These are phyloP conservation scores for Psococerastis gibbosa DNA, from an alignment of 2,888 invertebrate species.

Conservation along the genomic window DNA sequence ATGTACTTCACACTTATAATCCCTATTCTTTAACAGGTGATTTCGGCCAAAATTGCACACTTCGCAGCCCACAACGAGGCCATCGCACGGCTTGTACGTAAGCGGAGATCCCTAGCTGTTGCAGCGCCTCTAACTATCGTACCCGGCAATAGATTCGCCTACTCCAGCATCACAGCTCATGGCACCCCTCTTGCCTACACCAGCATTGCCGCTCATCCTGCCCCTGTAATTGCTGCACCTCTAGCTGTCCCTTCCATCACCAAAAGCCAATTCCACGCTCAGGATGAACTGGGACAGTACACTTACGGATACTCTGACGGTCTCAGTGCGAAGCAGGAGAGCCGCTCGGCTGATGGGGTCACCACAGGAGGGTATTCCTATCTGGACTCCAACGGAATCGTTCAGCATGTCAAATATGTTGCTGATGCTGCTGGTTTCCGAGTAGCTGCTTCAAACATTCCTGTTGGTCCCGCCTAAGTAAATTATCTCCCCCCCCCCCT, in stretches of 20 bases:
- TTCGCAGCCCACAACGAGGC: conserved; percentile 25
- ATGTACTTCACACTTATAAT: too few relatives aligned
- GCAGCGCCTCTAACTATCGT: conserved; percentile 18
- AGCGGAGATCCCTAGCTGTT: conserved; percentile 21
- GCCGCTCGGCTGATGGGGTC: conserved; percentile 25
- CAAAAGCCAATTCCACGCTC: conserved; percentile 33
- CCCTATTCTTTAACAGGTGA: conserved; percentile 28
- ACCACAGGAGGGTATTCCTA: conserved; percentile 45
- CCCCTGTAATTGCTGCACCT: conserved; percentile 8
- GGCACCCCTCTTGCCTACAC: conserved; percentile 16
- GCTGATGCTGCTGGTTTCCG: conserved; percentile 29
- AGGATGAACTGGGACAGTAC: conserved; percentile 37
- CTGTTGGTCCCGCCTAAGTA: conserved; percentile 21
- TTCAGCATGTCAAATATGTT: conserved; percentile 29
- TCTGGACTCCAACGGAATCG: conserved; percentile 41
- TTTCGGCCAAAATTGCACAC: conserved; percentile 27
- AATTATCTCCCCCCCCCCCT: not conserved
- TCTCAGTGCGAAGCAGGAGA: conserved; percentile 23
- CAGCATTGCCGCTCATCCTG: conserved; percentile 14
- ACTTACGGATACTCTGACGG: conserved; percentile 34
- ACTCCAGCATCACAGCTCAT: conserved; percentile 13
- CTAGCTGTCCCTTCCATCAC: not conserved
- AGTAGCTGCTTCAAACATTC: conserved; percentile 28
- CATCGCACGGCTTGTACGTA: conserved; percentile 14
- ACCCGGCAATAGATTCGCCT: conserved; percentile 13